Evolutionary conservation across 1,140 invertebrate genomes (phyloP), one percentile per base, ranked within the genome.

Genomic region (Euura lappo): DNA sequence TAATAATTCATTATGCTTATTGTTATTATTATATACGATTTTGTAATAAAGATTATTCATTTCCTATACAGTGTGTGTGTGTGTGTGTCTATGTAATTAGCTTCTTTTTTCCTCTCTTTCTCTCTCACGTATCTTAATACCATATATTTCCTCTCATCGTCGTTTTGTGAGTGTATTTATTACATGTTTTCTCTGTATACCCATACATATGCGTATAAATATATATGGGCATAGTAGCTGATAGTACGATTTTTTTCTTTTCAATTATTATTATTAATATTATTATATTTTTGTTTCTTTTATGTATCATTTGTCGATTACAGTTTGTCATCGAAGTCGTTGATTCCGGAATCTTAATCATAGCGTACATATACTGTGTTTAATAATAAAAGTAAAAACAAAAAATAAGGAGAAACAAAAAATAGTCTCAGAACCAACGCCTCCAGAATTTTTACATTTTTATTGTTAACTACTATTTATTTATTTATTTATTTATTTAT

Each of bases 21-120:
- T 28, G 28, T 28, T 28, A 28, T 28, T 28, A 28, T 28, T 28
- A 28, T 0, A 28, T 46, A 60, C 69, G 60, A 71, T 74, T 46
- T 65, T 46, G 65, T 73, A 75, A 77, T 77, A 60, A 73, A 75
- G 72, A 71, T 77, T 75, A 75, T 70, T 69, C 71, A 51, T 67
- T 69, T 70, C 45, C 71, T 68, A 71, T 70, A 66, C 65, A 65
- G 71, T 51, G 28, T 28, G 28, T 28, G 0, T 28, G 28, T 28
- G 28, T 28, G 28, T 28, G 28, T 28, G 28, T 28, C 28, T 60
- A 60, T 60, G 13, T 60, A 60, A 60, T 60, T 60, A 8, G 51
- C 10, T n/a, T 60, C 8, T 60, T 60, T 28, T 28, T 28, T 28
- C 28, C 28, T 28, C 28, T 28, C 28, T 28, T 28, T 28, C 28